Base-by-base conservation (phyloP, 2,888 invertebrate genomes). In the Pyrgus malvae region DNA sequence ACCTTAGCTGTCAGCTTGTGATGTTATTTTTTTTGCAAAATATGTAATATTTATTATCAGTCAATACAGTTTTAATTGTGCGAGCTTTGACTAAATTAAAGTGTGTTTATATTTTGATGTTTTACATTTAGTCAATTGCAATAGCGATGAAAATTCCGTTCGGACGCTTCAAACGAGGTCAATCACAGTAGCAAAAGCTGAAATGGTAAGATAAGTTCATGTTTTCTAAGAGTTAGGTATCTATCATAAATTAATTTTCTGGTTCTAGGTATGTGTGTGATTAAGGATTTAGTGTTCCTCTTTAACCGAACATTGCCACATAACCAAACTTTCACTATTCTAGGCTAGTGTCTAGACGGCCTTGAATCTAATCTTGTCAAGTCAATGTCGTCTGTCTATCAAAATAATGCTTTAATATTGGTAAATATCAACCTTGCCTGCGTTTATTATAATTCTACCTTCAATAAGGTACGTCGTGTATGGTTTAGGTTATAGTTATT, bases 291-390 rank as follows among this genome's bases (percentile, higher is more conserved):
- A 8, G 2, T 16, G 16, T 3, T 35, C 9, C 17, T 12, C 14
- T 21, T 48, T 55, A 48, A 8, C 45, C 49, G 35, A 56, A 45
- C 29, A 60, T 48, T 59, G 62, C 62, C 60, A 75, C 75, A 76
- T 86, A 86, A 88, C 86, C 86, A 73, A 78, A 86, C 85, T 82
- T 86, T 82, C 74, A 70, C 77, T 72, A 69, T 65, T 65, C 69
- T 69, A 76, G 75, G 78, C 81, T 70, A n/a, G n/a, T n/a, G n/a
- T n/a, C n/a, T n/a, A 83, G 82, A 80, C 84, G 88, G 81, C 89
- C 89, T 90, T 90, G 89, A 86, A 76, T 87, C 84, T 88, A 89
- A 88, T 89, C 84, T 86, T 80, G 85, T 83, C 78, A 80, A 81
- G 78, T 83, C 84, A 88, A 85, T 87, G 87, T 83, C 85, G 71